These are phyloP conservation scores for Furnarius figulus DNA, from an alignment of 2,113 vertebrate species.

Conservation along the genomic window DNA sequence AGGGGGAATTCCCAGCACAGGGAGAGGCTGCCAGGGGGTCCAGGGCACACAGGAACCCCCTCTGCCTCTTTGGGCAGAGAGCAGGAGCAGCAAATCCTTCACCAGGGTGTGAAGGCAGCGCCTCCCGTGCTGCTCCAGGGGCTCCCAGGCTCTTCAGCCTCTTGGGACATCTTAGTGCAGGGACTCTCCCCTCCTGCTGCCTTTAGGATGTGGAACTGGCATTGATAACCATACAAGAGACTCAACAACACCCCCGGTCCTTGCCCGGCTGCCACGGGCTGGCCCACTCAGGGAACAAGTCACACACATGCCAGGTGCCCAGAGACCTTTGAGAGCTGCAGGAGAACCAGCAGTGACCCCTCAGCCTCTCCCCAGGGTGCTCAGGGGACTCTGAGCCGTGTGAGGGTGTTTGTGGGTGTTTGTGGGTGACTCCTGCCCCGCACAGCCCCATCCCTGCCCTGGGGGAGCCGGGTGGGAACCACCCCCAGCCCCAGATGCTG, in stretches of 20 bases:
- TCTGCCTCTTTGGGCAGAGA: rapidly evolving
- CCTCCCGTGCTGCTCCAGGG: neutral
- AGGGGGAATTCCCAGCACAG: no score
- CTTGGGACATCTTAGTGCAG: neutral
- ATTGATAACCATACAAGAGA: neutral
- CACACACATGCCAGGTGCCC: rapidly evolving
- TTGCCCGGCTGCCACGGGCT: neutral
- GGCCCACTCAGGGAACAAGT: rapidly evolving
- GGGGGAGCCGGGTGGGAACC: rapidly evolving
- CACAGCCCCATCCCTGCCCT: neutral
- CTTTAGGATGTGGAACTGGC: rapidly evolving
- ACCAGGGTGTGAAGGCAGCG: neutral
- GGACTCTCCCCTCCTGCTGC: neutral
- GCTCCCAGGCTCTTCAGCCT: neutral
- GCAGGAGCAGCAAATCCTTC: neutral
- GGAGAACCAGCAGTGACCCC: neutral
- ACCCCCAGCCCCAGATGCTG: rapidly evolving
- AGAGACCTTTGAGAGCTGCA: neutral
- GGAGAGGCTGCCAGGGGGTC: neutral
- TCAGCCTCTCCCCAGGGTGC: neutral
- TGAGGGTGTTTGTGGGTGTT: neutral
- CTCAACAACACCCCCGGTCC: rapidly evolving
- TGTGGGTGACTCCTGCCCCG: neutral
- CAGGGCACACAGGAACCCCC: neutral
- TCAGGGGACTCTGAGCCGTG: neutral